Evolutionary conservation across 2,797 vertebrate genomes (phyloP), one percentile per base, ranked within the genome.

Genomic region (Molossus molossus): DNA sequence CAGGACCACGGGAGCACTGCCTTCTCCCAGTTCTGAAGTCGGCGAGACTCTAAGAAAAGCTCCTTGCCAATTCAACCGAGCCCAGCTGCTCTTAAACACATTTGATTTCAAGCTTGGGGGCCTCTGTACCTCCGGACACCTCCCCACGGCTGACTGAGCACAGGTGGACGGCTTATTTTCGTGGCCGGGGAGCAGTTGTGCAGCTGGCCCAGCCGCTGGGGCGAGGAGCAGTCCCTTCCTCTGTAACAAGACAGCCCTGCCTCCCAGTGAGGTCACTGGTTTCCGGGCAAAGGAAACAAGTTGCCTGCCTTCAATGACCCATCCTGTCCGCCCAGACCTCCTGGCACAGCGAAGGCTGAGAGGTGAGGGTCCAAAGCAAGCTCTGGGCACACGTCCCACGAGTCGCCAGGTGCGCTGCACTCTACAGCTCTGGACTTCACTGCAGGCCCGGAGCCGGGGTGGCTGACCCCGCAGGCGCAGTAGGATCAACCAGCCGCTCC

Each of bases 251-350:
- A 45, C 77, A 6, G 2, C 3, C 58, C 29, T 72, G 60, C 40
- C 72, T 45, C 12, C 4, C 33, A 93, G 82, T 5, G 9, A 4
- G 53, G 18, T 64, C 94, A 37, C 86, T 72, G 55, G 29, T 82
- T n/a, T 76, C 67, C 15, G 58, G 91, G 45, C n/a, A 37, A 76
- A 79, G 50, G 69, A 65, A 93, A 96, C 80, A 73, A 18, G 60
- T 48, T 17, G 57, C 92, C 84, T 76, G 13, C 87, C 72, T 81
- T 90, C 76, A 53, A 3, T 94, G 60, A 76, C 89, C 70, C 27
- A 1, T 67, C 64, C 58, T 76, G 82, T 64, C 77, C 33, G 6
- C 62, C 0, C 8, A 72, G 55, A 72, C 73, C 82, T 88, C n/a
- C 70, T 5, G 13, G 55, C 72, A 53, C 6, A 9, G 40, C 9